Evolutionary conservation across 1,140 invertebrate genomes (phyloP).

Genomic region (Phenacoccus solenopsis): DNA sequence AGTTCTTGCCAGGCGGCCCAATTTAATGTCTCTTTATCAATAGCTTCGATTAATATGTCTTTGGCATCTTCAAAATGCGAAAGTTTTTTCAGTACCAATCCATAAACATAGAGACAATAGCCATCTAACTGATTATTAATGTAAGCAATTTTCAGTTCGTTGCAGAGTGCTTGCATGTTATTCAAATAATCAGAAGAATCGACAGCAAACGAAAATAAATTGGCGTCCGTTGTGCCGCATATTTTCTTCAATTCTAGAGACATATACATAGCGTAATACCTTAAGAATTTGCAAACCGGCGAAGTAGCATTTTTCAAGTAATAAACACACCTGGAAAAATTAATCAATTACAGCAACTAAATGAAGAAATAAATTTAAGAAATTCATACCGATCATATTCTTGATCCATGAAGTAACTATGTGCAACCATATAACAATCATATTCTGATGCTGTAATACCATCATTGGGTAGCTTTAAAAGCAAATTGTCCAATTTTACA

Average conservation of each 20-base stretch:
- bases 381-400: slow-evolving; percentile 5
- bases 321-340: neutral
- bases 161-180: neutral
- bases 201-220: neutral
- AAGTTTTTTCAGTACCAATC: slow-evolving; percentile 78
- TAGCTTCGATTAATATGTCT: slow-evolving; percentile 62
- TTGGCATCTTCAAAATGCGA: slow-evolving; percentile 60
- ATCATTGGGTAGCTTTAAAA: neutral
- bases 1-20: slow-evolving; percentile 93
- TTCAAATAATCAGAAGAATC: neutral
- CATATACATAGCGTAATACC: neutral
- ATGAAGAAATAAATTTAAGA: neutral
- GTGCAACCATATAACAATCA: neutral
- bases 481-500: neutral
- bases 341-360: neutral
- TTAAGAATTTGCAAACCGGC: neutral
- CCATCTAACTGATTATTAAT: slow-evolving; percentile 54
- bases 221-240: neutral
- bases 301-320: neutral
- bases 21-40: slow-evolving; percentile 63
- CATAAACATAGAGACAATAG: slow-evolving; percentile 80
- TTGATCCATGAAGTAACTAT: slow-evolving; percentile 4
- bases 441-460: neutral
- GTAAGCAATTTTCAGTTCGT: neutral
- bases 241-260: slow-evolving; percentile 5